phyloP scores from a whole-genome alignment of 2,113 vertebrate species.

The Barbus barbus region DNA sequence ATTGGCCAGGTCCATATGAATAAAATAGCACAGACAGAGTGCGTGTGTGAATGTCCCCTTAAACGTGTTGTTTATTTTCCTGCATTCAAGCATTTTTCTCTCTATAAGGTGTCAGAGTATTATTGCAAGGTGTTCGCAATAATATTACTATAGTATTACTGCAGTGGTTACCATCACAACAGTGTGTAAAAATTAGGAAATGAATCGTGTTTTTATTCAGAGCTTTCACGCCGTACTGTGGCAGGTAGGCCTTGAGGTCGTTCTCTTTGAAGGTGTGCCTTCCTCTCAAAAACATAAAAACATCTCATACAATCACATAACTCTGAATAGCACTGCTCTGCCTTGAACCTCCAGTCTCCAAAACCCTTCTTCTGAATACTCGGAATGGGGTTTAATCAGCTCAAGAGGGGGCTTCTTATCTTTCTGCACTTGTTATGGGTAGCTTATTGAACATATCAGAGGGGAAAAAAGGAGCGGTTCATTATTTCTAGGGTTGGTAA shows the following conservation, averaged over 20 bases:
- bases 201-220: slow-evolving; percentile 28
- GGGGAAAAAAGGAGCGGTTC: slow-evolving; percentile 69
- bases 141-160: no score
- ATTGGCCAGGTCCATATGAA: neutral
- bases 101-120: neutral
- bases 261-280: slow-evolving; percentile 25
- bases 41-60: neutral
- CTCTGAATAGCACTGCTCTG: slow-evolving; percentile 55
- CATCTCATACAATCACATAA: slow-evolving; percentile 46
- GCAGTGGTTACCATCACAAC: neutral
- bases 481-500: slow-evolving; percentile 75
- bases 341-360: slow-evolving; percentile 59
- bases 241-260: slow-evolving; percentile 22
- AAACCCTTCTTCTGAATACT: slow-evolving; percentile 62
- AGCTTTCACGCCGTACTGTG: neutral
- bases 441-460: slow-evolving; percentile 74
- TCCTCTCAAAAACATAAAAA: slow-evolving; percentile 33
- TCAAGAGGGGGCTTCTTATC: slow-evolving; percentile 71
- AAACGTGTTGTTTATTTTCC: slow-evolving; percentile 6
- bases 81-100: neutral
- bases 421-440: slow-evolving; percentile 73
- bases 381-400: slow-evolving; percentile 70
- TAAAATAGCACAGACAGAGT: neutral
- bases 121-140: neutral
- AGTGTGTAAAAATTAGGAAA: slow-evolving; percentile 28